Evolutionary conservation across 2,888 invertebrate genomes (phyloP), one percentile per base, ranked within the genome.

Genomic region (Ethmia dodecea): DNA sequence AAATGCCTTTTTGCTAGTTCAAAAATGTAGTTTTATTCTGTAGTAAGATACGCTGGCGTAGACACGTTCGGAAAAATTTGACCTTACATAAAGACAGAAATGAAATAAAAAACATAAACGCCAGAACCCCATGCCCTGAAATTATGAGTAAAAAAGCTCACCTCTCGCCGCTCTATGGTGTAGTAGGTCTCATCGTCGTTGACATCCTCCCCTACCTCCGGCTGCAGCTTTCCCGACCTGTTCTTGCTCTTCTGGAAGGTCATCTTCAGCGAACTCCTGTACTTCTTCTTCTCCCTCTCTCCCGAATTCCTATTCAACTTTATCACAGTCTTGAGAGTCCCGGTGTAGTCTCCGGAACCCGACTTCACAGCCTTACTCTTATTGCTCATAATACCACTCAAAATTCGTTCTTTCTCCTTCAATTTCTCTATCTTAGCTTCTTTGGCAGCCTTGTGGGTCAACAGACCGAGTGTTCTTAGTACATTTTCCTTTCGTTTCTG

Each of bases 291-390:
- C 15, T 83, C 83, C 13, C 69, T 54, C 0, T 74, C 75, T 0
- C 90, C 68, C 1, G 64, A 44, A 42, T 60, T 78, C 43, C 91
- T 88, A 63, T 90, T 91, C 45, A 94, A 75, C 74, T 94, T 93
- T 53, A 95, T 95, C 53, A 95, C 92, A 51, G 94, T 94, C 66
- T 94, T 95, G 45, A 95, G 67, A 0, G 94, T 94, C 24, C 95
- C 95, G 2, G 94, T 93, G 57, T 92, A 94, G 51, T 89, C 89
- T 11, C 81, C 77, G 3, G 76, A 59, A 12, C 81, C 77, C 3
- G 76, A 59, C 14, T 73, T 71, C 0, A 71, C 46, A 33, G 65
- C 57, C 37, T 77, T 72, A 22, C 51, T 62, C 37, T 75, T 75
- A 40, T 68, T 76, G 1, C 57, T 60, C 47, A 70, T 58, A 28